These are phyloP conservation scores for Semotilus atromaculatus DNA, from an alignment of 2,797 vertebrate genomes.

Conservation along the genomic window DNA sequence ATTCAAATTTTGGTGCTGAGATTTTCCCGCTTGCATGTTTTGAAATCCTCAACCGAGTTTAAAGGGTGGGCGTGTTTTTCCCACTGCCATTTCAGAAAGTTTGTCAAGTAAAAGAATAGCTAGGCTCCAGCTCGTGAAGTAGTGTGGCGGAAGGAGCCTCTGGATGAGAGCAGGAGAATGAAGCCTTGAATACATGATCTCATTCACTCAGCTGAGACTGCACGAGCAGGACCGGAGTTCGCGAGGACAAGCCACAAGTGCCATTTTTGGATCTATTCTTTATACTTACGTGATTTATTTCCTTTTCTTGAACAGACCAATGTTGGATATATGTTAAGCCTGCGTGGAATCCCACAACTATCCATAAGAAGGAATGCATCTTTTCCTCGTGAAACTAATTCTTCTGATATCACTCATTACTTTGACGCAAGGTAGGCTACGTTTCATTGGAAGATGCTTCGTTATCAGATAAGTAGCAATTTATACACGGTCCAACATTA, in stretches of 20 bases:
- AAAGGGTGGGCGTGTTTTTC: constrained; percentile 62
- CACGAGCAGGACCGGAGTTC: constrained; percentile 69
- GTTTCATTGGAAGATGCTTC: constrained; percentile 31
- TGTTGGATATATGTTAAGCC: constrained; percentile 80
- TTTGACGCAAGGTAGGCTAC: constrained; percentile 74
- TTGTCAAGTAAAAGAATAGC: constrained; percentile 54
- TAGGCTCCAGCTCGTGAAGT: constrained; percentile 26
- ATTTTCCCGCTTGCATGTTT: constrained; percentile 54
- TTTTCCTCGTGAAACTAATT: constrained; percentile 77
- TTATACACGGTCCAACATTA: too few relatives aligned
- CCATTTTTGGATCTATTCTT: constrained; percentile 67
- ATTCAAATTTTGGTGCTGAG: not conserved
- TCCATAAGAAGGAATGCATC: constrained; percentile 80
- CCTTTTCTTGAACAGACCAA: constrained; percentile 61
- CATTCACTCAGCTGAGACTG: constrained; percentile 68
- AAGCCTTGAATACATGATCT: constrained; percentile 66
- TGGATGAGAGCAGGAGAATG: constrained; percentile 63
- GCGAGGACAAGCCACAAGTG: constrained; percentile 49
- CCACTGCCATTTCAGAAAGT: constrained; percentile 54
- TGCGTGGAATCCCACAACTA: constrained; percentile 72
- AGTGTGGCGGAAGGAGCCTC: constrained; percentile 59
- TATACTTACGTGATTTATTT: constrained; percentile 31
- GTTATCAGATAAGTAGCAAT: not conserved
- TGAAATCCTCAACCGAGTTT: constrained; percentile 40
- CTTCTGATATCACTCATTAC: constrained; percentile 74